A percentile compares a stretch with the other conserved stretches of the same genome.
phyloP scores from a whole-genome alignment of 1,140 invertebrate species.

The Ganaspis sp. region DNA sequence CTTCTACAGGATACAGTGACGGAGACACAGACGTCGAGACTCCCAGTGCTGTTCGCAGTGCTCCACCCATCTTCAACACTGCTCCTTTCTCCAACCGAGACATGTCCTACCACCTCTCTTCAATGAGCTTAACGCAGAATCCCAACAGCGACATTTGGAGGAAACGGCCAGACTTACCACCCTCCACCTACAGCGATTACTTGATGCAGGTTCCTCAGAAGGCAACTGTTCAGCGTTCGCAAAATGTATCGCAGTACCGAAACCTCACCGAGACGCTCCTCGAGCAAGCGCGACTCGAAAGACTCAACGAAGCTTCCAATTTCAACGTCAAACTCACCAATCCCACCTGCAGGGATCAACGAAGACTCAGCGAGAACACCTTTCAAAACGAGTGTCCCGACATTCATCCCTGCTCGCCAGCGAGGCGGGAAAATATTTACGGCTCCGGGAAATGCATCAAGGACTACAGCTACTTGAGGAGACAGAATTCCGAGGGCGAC shows the following conservation, averaged over 20 bases:
- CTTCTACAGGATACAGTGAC: conserved; percentile 75
- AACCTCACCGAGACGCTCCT: conserved; percentile 64
- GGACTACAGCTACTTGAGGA: conserved; percentile 64
- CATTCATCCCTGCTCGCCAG: conserved; percentile 43
- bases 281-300: conserved; percentile 65
- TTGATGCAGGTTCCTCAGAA: conserved; percentile 63
- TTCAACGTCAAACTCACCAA: conserved; percentile 60
- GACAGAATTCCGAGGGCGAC: conserved; percentile 74
- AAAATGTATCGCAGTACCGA: conserved; percentile 68
- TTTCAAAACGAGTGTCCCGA: conserved; percentile 53
- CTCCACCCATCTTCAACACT: conserved; percentile 70
- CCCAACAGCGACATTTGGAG: conserved; percentile 71
- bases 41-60: conserved; percentile 70
- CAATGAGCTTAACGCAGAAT: conserved; percentile 60
- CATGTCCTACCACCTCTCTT: conserved; percentile 57
- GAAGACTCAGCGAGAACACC: conserved; percentile 66
- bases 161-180: conserved; percentile 56
- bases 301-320: conserved; percentile 66
- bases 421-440: conserved; percentile 58
- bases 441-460: conserved; percentile 47
- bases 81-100: conserved; percentile 64
- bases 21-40: conserved; percentile 75
- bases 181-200: conserved; percentile 60
- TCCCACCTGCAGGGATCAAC: conserved; percentile 61
- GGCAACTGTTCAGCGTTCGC: conserved; percentile 66